Base-by-base conservation (phyloP, 2,888 invertebrate species). In the Lasioglossum morio region DNA sequence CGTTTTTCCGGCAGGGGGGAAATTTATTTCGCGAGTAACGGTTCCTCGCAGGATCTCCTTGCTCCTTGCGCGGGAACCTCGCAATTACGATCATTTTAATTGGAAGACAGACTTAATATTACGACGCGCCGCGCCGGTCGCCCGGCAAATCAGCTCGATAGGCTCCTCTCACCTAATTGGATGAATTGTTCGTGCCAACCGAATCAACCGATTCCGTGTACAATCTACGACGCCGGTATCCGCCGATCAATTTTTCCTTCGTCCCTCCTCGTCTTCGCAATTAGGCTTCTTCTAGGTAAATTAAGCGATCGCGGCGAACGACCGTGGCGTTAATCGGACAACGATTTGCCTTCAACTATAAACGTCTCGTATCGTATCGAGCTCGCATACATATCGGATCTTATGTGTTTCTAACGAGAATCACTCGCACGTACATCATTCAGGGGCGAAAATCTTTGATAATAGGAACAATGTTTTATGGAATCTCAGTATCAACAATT, bases 1-100 rank as follows among this genome's bases (percentile, higher is more conserved):
- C 30, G 81, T 77, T 84, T 84, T 84, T 76, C 81, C 76, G 81
- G 72, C 76, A 84, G n/a, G 14, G 57, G 66, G 63, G 12, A 63
- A 81, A 84, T 84, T 37, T 84, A 84, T 77, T 84, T 76, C 73
- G 53, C 76, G 40, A n/a, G 43, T 66, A 77, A 81, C 76, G 66
- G 77, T 82, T 46, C 70, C 70, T 27, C 46, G 23, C 53, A 27
- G 72, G 40, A n/a, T 48, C 66, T 37, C 10, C 66, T 23, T 19
- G 37, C 40, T 60, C 19, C 69, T 19, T 72, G 70, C 53, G 37
- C 78, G 70, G 37, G 57, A 72, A 72, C 48, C 53, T 23, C 19
- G 69, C 57, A 81, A 81, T 70, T 81, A 57, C 69, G 23, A 81
- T 72, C n/a, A 77, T 72, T 80, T 73, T 74, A 82, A 82, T 53